A percentile compares a stretch with the other conserved stretches of the same genome.
phyloP scores from a whole-genome alignment of 2,888 invertebrate genomes.

The Tetramorium bicarinatum region DNA sequence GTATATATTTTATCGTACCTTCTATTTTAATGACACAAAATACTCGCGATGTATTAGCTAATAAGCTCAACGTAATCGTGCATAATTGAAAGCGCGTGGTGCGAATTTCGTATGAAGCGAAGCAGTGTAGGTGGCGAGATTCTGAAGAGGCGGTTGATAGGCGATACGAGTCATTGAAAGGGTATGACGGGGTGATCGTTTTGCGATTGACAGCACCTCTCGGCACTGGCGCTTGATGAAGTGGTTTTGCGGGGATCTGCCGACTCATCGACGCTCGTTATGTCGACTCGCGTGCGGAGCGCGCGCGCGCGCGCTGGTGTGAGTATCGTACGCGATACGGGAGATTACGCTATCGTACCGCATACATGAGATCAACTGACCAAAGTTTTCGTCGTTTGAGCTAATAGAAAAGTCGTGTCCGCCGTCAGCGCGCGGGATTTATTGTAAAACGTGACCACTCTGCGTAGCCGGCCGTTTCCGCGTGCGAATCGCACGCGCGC shows the following conservation, averaged over 20 bases:
- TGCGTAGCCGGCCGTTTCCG: conserved; percentile 22
- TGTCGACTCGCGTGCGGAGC: conserved; percentile 64
- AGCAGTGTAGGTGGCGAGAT: not conserved
- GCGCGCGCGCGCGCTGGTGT: not conserved
- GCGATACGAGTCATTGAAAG: conserved; percentile 69
- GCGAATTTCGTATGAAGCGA: conserved; percentile 21
- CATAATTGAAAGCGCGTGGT: not conserved
- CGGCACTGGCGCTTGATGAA: conserved; percentile 78
- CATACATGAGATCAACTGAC: conserved; percentile 43
- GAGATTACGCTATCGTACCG: conserved; percentile 43
- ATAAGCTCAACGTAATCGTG: not conserved
- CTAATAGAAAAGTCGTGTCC: conserved; percentile 85
- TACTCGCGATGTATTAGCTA: not conserved
- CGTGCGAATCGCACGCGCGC: conserved; percentile 31
- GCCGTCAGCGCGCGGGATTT: conserved; percentile 81
- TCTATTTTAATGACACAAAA: not conserved
- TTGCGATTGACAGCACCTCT: conserved; percentile 82
- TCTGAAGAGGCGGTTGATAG: conserved; percentile 62
- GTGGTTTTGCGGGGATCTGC: conserved; percentile 77
- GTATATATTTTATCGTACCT: not conserved
- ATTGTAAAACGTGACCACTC: conserved; percentile 77
- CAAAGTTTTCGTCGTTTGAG: conserved; percentile 58
- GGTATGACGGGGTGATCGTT: conserved; percentile 72
- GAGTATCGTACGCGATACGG: conserved; percentile 12
- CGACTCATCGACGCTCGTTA: conserved; percentile 83